A percentile compares a stretch with the other conserved stretches of the same genome.
Evolutionary conservation across 2,797 vertebrate genomes (phyloP).

Genomic region (Hirundo rustica): DNA sequence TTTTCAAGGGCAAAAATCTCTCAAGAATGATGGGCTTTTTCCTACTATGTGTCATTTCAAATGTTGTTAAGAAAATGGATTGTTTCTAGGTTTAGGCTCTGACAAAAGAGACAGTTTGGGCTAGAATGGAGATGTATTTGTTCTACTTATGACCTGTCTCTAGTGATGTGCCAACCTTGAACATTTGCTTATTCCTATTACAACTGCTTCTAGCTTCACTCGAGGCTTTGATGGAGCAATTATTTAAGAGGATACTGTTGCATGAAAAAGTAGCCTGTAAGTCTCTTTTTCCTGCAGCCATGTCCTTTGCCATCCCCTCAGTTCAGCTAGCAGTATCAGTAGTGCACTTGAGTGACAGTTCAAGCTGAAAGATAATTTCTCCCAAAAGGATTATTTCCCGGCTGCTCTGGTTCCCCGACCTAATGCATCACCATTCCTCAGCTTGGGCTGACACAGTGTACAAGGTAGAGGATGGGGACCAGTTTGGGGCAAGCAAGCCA

Average conservation of each 20-base stretch:
- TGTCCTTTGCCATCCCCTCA: not conserved
- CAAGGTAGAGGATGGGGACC: not conserved
- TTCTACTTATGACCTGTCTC: not conserved
- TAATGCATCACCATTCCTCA: not conserved
- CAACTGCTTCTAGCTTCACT: not conserved
- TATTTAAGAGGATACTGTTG: not conserved
- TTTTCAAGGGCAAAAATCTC: conserved; percentile 18
- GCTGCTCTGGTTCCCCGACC: not conserved
- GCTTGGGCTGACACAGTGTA: not conserved
- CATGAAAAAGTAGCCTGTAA: not conserved
- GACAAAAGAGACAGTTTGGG: not conserved
- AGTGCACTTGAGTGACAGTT: not conserved
- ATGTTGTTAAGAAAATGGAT: not conserved
- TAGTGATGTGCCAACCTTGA: not conserved
- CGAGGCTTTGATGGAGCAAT: not conserved
- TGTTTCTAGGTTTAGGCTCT: not conserved
- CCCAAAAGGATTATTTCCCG: not conserved
- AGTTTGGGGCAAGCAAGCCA: not conserved
- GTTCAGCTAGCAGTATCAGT: not conserved
- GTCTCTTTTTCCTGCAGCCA: not conserved
- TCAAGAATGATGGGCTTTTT: not conserved
- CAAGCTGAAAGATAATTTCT: not conserved
- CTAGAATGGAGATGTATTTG: not conserved
- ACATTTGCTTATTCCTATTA: not conserved
- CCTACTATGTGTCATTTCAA: not conserved